Evolutionary conservation across 2,888 invertebrate genomes (phyloP).

Genomic region (Heteromyza rotundicornis): DNA sequence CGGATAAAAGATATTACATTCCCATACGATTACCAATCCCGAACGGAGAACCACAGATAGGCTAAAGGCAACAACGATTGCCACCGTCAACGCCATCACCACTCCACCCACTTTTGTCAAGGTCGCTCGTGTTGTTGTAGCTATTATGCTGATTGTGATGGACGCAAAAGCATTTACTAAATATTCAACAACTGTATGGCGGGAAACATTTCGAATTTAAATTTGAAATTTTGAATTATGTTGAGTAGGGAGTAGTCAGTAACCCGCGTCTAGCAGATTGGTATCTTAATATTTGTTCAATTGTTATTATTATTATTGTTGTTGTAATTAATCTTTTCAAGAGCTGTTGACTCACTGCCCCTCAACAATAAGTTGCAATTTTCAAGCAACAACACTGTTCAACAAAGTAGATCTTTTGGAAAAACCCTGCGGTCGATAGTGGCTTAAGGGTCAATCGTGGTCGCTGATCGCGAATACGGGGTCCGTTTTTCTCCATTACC

Average conservation of each 20-base stretch:
- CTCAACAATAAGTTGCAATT: too few species aligned
- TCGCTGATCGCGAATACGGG: too few species aligned
- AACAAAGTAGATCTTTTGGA: too few species aligned
- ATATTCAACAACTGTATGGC: not conserved
- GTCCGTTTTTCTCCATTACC: too few species aligned
- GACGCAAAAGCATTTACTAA: not conserved
- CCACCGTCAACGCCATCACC: not conserved
- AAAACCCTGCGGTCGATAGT: too few species aligned
- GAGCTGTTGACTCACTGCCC: too few species aligned
- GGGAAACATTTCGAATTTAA: not conserved
- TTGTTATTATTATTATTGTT: not conserved
- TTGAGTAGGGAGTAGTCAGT: not conserved
- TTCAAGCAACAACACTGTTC: too few species aligned
- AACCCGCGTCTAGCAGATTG: too few species aligned
- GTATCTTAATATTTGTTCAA: not conserved
- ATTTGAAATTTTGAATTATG: not conserved
- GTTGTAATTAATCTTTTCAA: too few species aligned
- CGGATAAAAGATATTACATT: not conserved
- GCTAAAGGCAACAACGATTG: not conserved
- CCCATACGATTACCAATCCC: not conserved
- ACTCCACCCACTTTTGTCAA: conserved; percentile 1
- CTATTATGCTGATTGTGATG: not conserved
- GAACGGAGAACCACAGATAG: not conserved
- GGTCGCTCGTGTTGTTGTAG: not conserved
- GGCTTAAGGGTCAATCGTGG: too few species aligned